Percentiles rank a stretch among this genome's conserved stretches.
phyloP scores from a whole-genome alignment of 2,113 vertebrate species.

The Petrocephalus zakoni region DNA sequence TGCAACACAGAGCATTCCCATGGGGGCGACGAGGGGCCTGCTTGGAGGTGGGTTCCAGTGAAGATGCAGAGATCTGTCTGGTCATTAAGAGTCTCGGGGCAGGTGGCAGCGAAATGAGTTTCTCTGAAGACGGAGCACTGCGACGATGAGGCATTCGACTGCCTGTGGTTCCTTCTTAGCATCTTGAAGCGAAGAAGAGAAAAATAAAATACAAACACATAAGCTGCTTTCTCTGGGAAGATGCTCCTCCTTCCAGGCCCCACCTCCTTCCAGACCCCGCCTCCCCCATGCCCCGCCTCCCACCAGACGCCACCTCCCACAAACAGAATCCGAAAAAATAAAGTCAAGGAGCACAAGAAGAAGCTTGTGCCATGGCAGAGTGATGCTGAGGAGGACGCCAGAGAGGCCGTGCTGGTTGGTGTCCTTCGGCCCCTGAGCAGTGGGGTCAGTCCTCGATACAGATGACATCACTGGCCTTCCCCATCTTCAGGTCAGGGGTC shows the following conservation, averaged over 20 bases:
- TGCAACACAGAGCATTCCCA: neutral
- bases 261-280: neutral
- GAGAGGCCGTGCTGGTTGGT: constrained; percentile 18
- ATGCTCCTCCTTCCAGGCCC: neutral
- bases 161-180: neutral
- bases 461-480: constrained; percentile 60
- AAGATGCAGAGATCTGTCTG: neutral
- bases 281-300: too few relatives aligned
- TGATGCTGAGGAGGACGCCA: constrained; percentile 40
- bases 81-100: neutral
- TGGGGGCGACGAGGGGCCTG: neutral
- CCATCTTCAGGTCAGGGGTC: constrained; percentile 60
- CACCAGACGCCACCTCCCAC: neutral
- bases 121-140: neutral
- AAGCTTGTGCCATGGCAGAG: constrained; percentile 8
- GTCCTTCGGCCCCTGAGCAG: neutral
- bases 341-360: neutral
- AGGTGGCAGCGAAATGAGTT: neutral
- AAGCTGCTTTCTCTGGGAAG: neutral
- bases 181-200: neutral
- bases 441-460: constrained; percentile 59
- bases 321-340: neutral
- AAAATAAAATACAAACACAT: neutral
- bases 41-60: neutral
- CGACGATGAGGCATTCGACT: neutral